phyloP scores from a whole-genome alignment of 1,140 invertebrate species.

The Euborellia annulipes region DNA sequence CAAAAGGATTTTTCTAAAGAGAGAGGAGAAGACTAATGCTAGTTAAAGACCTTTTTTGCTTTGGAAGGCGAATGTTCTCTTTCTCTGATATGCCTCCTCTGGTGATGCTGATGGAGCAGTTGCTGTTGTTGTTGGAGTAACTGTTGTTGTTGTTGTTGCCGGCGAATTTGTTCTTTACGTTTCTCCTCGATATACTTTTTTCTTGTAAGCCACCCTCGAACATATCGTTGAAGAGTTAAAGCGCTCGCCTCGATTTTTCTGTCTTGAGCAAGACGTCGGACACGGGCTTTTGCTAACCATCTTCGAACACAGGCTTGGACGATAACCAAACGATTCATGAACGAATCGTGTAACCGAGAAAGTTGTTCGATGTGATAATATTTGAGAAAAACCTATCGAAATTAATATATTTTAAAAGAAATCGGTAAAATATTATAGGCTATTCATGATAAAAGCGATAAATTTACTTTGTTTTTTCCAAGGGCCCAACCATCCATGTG shows the following conservation, averaged over 20 bases:
- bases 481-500: conserved; percentile 70
- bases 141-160: conserved; percentile 12
- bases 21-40: no score
- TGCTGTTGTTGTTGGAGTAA: conserved; percentile 23
- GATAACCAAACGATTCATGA: no score
- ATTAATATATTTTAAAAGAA: conserved; percentile 8
- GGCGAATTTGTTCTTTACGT: conserved; percentile 26
- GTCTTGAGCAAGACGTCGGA: conserved; percentile 16
- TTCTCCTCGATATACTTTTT: conserved; percentile 30
- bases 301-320: conserved; percentile 53
- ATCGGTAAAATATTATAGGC: no score
- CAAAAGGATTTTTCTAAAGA: no score
- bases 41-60: no score
- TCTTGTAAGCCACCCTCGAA: conserved; percentile 44
- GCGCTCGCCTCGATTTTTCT: conserved; percentile 34
- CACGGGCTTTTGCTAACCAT: conserved; percentile 45
- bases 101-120: conserved; percentile 23
- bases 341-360: conserved; percentile 21
- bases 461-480: conserved; percentile 57
- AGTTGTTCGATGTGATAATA: conserved; percentile 75
- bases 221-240: conserved; percentile 47
- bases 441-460: no score
- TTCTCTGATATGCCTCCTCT: conserved; percentile 10
- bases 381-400: conserved; percentile 54
- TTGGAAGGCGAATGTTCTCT: conserved; percentile 1